Conservation (phyloP, 2,113 vertebrate genomes). For the Edolisoma coerulescens region DNA sequence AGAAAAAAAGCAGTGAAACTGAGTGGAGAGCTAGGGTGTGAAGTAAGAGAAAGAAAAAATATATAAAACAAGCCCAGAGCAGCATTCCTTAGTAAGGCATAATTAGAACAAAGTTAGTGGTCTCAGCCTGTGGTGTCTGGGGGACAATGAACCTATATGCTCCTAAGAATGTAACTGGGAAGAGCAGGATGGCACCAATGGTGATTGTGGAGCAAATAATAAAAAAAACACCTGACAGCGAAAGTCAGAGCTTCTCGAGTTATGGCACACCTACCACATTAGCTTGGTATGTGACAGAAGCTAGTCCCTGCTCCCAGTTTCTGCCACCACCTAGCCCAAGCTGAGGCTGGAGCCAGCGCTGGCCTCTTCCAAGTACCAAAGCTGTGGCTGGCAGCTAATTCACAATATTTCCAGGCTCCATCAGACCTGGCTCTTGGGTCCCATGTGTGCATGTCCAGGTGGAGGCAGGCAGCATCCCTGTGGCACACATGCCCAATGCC, state of each 20-base stretch:
- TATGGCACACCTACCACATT: not conserved
- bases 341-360: not conserved
- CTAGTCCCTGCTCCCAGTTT: not conserved
- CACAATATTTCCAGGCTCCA: not conserved
- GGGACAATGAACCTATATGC: rapidly evolving
- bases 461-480: not conserved
- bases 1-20: not conserved
- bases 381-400: not conserved
- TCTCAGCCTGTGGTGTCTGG: not conserved
- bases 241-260: not conserved
- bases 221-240: not conserved
- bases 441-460: not conserved
- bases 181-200: not conserved
- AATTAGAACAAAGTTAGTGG: not conserved
- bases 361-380: not conserved
- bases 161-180: not conserved
- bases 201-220: not conserved
- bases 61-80: not conserved
- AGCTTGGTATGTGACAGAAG: not conserved
- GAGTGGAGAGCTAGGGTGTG: not conserved
- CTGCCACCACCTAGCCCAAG: not conserved
- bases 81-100: not conserved
- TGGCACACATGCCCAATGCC: rapidly evolving
- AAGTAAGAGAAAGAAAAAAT: not conserved
- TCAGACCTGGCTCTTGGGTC: not conserved